Conservation (phyloP, 53 echinoderm and acorn worm species). For the Pentamera pediparva region DNA sequence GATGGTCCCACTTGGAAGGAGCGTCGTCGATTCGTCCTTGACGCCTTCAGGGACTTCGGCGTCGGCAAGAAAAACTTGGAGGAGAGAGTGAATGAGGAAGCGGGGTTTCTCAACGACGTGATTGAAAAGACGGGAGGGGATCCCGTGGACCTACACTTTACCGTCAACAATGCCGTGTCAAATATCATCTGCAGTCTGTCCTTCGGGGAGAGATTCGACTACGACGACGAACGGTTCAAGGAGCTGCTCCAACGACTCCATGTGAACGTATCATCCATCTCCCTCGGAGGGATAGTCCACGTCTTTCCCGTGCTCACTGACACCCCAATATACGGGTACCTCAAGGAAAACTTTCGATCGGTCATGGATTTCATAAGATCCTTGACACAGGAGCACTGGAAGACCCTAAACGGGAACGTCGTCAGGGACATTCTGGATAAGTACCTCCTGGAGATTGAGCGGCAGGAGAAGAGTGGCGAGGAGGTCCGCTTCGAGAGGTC, state of each 20-base stretch:
- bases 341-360: conserved; percentile 10
- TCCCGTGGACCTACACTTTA: background rate
- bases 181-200: conserved; percentile 30
- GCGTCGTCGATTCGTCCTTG: background rate
- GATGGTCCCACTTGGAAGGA: conserved; percentile 15
- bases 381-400: background rate
- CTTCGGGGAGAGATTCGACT: conserved; percentile 26
- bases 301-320: conserved; percentile 16
- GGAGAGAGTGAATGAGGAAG: conserved; percentile 15
- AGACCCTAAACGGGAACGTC: background rate
- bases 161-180: conserved; percentile 24
- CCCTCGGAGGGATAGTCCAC: conserved; percentile 8
- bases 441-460: conserved; percentile 6
- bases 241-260: conserved; percentile 10
- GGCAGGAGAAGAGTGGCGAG: conserved; percentile 13
- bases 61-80: conserved; percentile 22
- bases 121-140: background rate
- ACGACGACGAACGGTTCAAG: conserved; percentile 11
- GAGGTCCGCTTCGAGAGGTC: background rate
- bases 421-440: conserved; percentile 25
- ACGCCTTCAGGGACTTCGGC: conserved; percentile 19
- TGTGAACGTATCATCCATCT: background rate
- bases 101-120: background rate
- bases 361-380: conserved; percentile 2
- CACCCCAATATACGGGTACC: conserved; percentile 13